Evolutionary conservation across 2,113 vertebrate genomes (phyloP).

Genomic region (Crocuta crocuta): DNA sequence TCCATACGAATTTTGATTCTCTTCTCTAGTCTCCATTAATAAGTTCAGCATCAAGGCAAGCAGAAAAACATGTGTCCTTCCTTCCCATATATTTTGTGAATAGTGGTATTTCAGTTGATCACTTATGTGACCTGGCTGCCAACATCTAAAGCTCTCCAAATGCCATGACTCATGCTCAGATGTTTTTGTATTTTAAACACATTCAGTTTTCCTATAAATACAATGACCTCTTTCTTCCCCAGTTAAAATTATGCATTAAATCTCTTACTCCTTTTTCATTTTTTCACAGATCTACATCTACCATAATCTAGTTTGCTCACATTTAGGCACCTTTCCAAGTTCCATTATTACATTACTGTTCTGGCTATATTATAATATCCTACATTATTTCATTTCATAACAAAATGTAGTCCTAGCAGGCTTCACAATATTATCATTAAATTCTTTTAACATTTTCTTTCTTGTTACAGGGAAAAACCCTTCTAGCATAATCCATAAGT

Average conservation of each 20-base stretch:
- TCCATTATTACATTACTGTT: constrained; percentile 13
- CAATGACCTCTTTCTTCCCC: constrained; percentile 19
- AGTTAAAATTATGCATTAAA: constrained; percentile 22
- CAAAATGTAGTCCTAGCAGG: neutral
- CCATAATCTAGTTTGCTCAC: constrained; percentile 4
- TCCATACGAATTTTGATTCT: neutral
- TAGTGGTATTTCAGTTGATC: constrained; percentile 23
- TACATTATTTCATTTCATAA: constrained; percentile 54
- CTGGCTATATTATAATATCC: neutral
- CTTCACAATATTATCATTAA: constrained; percentile 16
- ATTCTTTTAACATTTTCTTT: neutral
- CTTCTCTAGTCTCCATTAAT: constrained; percentile 5
- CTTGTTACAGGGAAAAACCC: constrained; percentile 28
- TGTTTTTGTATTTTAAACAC: constrained; percentile 48
- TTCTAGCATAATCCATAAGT: constrained; percentile 21
- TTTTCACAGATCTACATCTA: constrained; percentile 3
- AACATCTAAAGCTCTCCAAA: constrained; percentile 40
- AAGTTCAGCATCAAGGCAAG: constrained; percentile 17
- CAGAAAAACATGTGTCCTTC: neutral
- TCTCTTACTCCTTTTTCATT: neutral
- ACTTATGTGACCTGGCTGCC: constrained; percentile 10
- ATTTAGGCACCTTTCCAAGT: constrained; percentile 41
- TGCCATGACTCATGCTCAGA: constrained; percentile 7
- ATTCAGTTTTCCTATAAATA: constrained; percentile 19
- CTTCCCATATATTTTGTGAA: constrained; percentile 40